These are phyloP conservation scores for Zaprionus tsacasi DNA, from an alignment of 1,140 invertebrate species.

Conservation along the genomic window DNA sequence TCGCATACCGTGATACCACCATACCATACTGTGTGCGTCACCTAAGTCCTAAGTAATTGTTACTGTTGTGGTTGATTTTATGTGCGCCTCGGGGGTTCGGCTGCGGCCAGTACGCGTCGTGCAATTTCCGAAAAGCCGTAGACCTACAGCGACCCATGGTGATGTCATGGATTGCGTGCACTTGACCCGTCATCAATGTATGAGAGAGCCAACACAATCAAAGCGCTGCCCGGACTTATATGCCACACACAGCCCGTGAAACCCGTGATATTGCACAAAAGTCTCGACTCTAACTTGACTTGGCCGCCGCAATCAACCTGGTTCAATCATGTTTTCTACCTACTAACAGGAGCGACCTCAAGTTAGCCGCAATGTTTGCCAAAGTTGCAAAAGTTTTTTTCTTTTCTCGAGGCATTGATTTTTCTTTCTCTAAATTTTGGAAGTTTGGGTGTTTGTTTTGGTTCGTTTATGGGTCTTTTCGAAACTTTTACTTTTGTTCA, in stretches of 20 bases:
- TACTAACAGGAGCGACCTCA: slow-evolving; percentile 12
- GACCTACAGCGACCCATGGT: slow-evolving; percentile 34
- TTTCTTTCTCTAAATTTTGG: slow-evolving; percentile 47
- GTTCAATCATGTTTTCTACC: slow-evolving; percentile 57
- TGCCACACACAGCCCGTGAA: slow-evolving; percentile 8
- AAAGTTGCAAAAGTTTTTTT: slow-evolving; percentile 35
- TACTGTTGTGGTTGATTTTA: slow-evolving; percentile 7
- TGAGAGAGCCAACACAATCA: slow-evolving; percentile 16
- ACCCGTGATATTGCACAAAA: slow-evolving; percentile 28
- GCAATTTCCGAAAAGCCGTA: slow-evolving; percentile 36
- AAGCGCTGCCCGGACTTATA: background rate
- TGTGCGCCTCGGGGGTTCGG: slow-evolving; percentile 8
- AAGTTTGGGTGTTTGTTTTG: slow-evolving; percentile 39
- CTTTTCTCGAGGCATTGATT: slow-evolving; percentile 61
- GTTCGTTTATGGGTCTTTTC: slow-evolving; percentile 46
- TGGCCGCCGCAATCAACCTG: slow-evolving; percentile 59
- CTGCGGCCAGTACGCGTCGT: slow-evolving; percentile 31
- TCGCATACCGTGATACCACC: background rate
- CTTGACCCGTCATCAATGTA: slow-evolving; percentile 70
- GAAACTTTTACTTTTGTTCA: slow-evolving; percentile 64
- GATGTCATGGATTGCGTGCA: slow-evolving; percentile 83
- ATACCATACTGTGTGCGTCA: slow-evolving; percentile 7
- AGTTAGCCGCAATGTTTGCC: slow-evolving; percentile 48
- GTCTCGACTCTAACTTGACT: slow-evolving; percentile 52
- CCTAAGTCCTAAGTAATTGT: slow-evolving; percentile 36